phyloP scores from a whole-genome alignment of 2,797 vertebrate genomes.

The Ctenochaetus hawaiiensis region DNA sequence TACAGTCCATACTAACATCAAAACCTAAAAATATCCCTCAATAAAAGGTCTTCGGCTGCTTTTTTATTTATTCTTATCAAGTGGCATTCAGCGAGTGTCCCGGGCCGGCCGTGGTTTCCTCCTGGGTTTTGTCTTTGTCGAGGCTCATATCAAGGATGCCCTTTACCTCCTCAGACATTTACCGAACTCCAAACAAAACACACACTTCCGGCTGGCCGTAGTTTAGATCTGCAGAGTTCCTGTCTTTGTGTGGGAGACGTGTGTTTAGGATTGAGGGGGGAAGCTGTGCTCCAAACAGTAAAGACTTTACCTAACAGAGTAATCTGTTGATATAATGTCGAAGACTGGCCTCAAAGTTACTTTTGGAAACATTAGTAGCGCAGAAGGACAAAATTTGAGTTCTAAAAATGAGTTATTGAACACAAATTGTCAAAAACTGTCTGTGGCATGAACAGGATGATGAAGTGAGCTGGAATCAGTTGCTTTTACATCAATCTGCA shows the following conservation, averaged over 20 bases:
- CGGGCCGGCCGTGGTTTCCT: constrained; percentile 26
- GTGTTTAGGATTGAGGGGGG: constrained; percentile 66
- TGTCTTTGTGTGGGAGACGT: constrained; percentile 73
- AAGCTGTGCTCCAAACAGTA: constrained; percentile 64
- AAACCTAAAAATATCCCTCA: constrained; percentile 37
- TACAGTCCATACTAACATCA: background rate
- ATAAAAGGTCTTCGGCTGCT: constrained; percentile 19
- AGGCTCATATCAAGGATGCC: constrained; percentile 62
- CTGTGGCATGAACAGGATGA: background rate
- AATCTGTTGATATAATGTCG: background rate
- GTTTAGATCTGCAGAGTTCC: constrained; percentile 75
- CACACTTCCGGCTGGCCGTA: constrained; percentile 54
- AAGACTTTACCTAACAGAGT: constrained; percentile 41
- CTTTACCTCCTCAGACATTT: constrained; percentile 72
- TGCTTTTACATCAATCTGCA: background rate
- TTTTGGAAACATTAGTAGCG: constrained; percentile 8
- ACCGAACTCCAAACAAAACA: constrained; percentile 66
- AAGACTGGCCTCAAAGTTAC: background rate
- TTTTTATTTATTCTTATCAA: constrained; percentile 53
- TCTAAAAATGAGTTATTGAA: constrained; percentile 5
- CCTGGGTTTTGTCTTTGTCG: constrained; percentile 51
- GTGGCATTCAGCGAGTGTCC: constrained; percentile 27
- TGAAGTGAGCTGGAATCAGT: background rate
- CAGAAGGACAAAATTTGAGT: background rate
- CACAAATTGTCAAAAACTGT: constrained; percentile 5